A percentile compares a stretch with the other conserved stretches of the same genome.
phyloP scores from a whole-genome alignment of 2,797 vertebrate genomes.

The Pelochelys cantorii region DNA sequence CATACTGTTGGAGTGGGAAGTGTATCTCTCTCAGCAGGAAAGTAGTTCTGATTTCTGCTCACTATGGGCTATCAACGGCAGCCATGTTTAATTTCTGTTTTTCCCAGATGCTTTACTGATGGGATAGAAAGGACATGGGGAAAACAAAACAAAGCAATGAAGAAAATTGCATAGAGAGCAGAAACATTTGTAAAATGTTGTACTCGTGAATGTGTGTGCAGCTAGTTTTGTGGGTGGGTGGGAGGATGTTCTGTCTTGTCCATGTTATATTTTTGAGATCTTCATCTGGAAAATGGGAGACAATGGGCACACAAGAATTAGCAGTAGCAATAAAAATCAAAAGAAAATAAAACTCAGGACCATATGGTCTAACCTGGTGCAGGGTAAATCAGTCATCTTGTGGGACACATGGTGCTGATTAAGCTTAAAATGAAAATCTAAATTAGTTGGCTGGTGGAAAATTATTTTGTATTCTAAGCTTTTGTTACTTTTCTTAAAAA shows the following conservation, averaged over 20 bases:
- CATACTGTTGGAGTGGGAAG: background rate
- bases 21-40: background rate
- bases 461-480: constrained; percentile 52
- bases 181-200: constrained; percentile 1
- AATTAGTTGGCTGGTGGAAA: constrained; percentile 56
- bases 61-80: background rate
- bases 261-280: background rate
- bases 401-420: constrained; percentile 65
- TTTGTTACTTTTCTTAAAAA: constrained; percentile 64
- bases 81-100: background rate
- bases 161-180: background rate
- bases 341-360: constrained; percentile 26
- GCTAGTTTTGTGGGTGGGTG: background rate
- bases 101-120: background rate
- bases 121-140: background rate
- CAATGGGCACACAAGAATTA: constrained; percentile 21
- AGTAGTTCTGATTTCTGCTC: background rate
- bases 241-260: background rate
- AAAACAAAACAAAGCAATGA: background rate
- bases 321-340: constrained; percentile 44
- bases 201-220: background rate
- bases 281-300: background rate
- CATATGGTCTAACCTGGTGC: constrained; percentile 61
- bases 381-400: constrained; percentile 38
- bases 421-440: constrained; percentile 59